A percentile compares a stretch with the other conserved stretches of the same genome.
Evolutionary conservation across 2,888 invertebrate genomes (phyloP).

Genomic region (Drosophila villosipedis): DNA sequence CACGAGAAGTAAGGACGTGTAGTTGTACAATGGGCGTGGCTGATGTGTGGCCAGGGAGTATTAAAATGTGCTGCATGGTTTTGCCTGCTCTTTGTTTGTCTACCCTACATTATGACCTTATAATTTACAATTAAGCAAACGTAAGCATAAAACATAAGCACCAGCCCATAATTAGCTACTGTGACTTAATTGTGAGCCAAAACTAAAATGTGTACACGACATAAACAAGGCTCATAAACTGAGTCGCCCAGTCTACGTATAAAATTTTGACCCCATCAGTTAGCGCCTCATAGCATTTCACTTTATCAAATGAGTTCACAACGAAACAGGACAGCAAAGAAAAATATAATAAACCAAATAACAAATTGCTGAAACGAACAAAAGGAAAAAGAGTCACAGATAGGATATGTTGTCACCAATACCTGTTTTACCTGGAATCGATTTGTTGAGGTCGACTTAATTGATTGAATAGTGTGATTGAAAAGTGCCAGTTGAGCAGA

Average conservation of each 20-base stretch:
- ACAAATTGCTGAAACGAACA: constrained; percentile 16
- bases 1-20: constrained; percentile 12
- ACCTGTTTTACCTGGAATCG: constrained; percentile 33
- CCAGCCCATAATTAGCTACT: constrained; percentile 63
- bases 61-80: constrained; percentile 61
- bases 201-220: constrained; percentile 53
- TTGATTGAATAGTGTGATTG: constrained; percentile 54
- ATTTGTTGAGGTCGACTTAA: constrained; percentile 41
- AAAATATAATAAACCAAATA: constrained; percentile 8
- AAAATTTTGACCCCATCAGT: constrained; percentile 55
- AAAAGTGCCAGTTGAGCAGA: constrained; percentile 30
- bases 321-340: constrained; percentile 7
- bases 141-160: constrained; percentile 67
- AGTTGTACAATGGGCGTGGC: constrained; percentile 21
- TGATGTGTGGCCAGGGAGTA: constrained; percentile 66
- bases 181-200: constrained; percentile 58
- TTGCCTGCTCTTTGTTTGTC: constrained; percentile 18
- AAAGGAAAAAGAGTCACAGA: background rate
- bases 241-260: background rate
- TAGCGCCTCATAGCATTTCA: constrained; percentile 23
- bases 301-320: constrained; percentile 45
- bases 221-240: constrained; percentile 32
- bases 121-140: constrained; percentile 78
- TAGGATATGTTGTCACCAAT: constrained; percentile 27
- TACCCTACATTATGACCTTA: constrained; percentile 68